Evolutionary conservation across 2,113 vertebrate species (phyloP).

Genomic region (Ophiodon elongatus): DNA sequence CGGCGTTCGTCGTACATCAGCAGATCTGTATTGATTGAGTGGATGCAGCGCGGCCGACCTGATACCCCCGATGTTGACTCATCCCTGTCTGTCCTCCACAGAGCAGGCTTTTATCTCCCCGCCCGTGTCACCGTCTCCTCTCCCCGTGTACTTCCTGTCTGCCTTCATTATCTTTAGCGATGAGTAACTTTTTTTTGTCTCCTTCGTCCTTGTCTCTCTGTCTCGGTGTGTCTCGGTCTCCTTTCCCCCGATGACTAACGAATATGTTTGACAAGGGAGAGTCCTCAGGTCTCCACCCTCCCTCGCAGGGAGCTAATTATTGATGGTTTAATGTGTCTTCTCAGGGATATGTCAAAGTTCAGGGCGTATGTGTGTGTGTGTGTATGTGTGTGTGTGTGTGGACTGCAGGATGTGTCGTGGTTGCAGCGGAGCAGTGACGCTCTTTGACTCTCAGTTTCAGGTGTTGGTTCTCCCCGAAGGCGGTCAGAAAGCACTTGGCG

Average conservation of each 20-base stretch:
- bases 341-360: constrained; percentile 66
- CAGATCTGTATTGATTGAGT: constrained; percentile 44
- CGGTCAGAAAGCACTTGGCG: constrained; percentile 31
- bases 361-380: constrained; percentile 31
- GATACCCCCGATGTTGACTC: constrained; percentile 42
- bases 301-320: constrained; percentile 71
- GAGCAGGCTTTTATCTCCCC: constrained; percentile 37
- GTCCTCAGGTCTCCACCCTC: constrained; percentile 37
- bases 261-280: constrained; percentile 23
- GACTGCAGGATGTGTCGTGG: constrained; percentile 44
- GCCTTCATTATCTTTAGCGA: constrained; percentile 4
- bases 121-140: constrained; percentile 28
- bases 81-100: constrained; percentile 22
- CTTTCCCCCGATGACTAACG: neutral
- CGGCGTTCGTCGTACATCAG: constrained; percentile 1
- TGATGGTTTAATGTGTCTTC: constrained; percentile 54
- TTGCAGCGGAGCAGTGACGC: constrained; percentile 35
- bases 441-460: constrained; percentile 25
- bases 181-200: constrained; percentile 7
- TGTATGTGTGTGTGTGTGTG: constrained; percentile 16
- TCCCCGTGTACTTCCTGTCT: constrained; percentile 13
- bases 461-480: constrained; percentile 26
- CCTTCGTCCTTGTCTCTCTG: neutral
- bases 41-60: constrained; percentile 15
- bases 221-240: neutral